These are phyloP conservation scores for Beroe forskalii DNA, from an alignment of 37 sponge, comb jelly and placozoan species.

Conservation along the genomic window DNA sequence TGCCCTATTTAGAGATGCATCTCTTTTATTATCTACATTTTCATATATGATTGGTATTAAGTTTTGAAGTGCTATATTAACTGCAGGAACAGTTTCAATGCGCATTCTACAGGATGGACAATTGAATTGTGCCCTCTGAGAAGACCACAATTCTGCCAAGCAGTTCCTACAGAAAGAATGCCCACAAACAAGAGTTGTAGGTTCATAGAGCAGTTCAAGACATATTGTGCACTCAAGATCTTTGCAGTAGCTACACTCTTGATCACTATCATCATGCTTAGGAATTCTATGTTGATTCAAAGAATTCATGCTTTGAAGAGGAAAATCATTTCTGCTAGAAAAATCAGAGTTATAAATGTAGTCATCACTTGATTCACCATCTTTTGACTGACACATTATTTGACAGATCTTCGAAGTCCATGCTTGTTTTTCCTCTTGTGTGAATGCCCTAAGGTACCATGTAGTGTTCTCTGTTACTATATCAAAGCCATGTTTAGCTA, in stretches of 20 bases:
- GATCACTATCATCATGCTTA: slow-evolving; percentile 29
- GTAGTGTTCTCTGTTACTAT: slow-evolving; percentile 2
- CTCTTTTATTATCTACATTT: no score
- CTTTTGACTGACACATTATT: background rate
- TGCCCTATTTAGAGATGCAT: background rate
- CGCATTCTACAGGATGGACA: slow-evolving; percentile 27
- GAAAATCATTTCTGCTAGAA: no score
- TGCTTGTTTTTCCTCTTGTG: background rate
- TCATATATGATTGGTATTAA: no score
- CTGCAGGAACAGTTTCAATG: slow-evolving; percentile 35
- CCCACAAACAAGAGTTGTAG: slow-evolving; percentile 31
- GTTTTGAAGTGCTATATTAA: slow-evolving; percentile 51
- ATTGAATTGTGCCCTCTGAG: background rate
- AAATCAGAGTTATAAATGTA: no score
- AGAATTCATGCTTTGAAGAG: background rate
- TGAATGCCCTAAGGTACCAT: background rate
- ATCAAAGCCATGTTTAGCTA: slow-evolving; percentile 5
- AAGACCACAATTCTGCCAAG: slow-evolving; percentile 4
- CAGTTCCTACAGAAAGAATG: slow-evolving; percentile 53
- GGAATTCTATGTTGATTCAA: background rate
- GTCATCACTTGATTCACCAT: background rate
- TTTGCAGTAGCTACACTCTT: background rate
- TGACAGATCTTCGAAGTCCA: background rate
- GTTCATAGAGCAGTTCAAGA: slow-evolving; percentile 41
- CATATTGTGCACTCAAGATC: slow-evolving; percentile 50